Conservation (phyloP, 2,888 invertebrate species). For the Toxonevra muliebris region DNA sequence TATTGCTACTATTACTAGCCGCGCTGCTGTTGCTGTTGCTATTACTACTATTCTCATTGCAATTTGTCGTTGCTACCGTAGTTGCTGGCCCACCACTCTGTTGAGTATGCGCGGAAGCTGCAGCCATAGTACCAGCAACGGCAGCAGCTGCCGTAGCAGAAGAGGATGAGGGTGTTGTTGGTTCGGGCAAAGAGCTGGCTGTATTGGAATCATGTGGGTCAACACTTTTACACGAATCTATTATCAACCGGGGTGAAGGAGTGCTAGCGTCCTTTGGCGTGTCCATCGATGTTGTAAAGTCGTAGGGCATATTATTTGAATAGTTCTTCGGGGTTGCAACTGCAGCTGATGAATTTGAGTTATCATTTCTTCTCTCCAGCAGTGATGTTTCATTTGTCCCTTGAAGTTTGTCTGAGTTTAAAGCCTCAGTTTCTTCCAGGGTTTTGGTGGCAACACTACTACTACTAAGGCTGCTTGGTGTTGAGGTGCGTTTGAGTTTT, state of each 20-base stretch:
- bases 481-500: constrained; percentile 35
- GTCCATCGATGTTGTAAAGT: constrained; percentile 22
- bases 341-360: constrained; percentile 25
- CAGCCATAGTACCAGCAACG: not conserved
- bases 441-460: constrained; percentile 30
- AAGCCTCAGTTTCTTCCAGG: constrained; percentile 32
- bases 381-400: not conserved
- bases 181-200: constrained; percentile 52
- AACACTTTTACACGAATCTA: constrained; percentile 55
- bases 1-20: constrained; percentile 31
- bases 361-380: not conserved
- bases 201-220: constrained; percentile 52
- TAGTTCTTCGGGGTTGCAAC: constrained; percentile 28
- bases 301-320: constrained; percentile 4
- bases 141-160: constrained; percentile 14
- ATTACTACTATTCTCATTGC: constrained; percentile 41
- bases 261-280: constrained; percentile 54
- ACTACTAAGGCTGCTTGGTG: constrained; percentile 28
- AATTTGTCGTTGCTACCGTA: constrained; percentile 26
- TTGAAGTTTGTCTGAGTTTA: constrained; percentile 26
- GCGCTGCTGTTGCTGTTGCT: constrained; percentile 38
- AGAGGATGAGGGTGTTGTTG: constrained; percentile 28
- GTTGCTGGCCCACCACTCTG: not conserved
- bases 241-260: constrained; percentile 56
- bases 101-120: constrained; percentile 23